Evolutionary conservation across 2,888 invertebrate genomes (phyloP), one percentile per base, ranked within the genome.

Genomic region (Amiota mariae): DNA sequence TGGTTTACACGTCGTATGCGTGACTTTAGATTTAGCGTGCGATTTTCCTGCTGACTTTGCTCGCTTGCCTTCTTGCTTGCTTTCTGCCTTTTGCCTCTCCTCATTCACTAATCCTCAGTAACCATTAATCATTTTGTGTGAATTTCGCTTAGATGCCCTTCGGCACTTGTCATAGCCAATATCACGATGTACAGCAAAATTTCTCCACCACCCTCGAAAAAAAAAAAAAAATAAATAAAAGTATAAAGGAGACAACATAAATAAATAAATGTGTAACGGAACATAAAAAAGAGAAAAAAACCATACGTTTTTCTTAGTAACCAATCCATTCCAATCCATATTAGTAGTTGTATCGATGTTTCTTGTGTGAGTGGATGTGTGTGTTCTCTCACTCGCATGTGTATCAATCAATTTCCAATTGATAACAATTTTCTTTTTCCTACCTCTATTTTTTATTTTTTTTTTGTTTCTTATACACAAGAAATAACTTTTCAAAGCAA

Each of bases 341-440:
- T 36, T 36, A 6, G 36, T 36, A 63, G 36, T 63, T 24, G 9
- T 13, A 24, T 13, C 6, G 12, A 12, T 24, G 61, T 63, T 11
- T 63, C 36, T 18, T 10, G 59, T 8, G 11, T 61, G 20, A 11
- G n/a, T 61, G 36, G 4, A 63, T 36, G 61, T 12, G 2, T 1
- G 2, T 2, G 61, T 11, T 36, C 12, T 8, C 13, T n/a, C 6
- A 13, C 18, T 8, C 36, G 61, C 20, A 36, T 75, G 78, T 81
- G 78, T 79, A 85, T 80, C 86, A 85, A 87, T 85, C 85, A 85
- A 84, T 85, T 84, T 82, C 76, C 81, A 85, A 85, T 84, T 87
- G 85, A 83, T 84, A 77, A 79, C 75, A 80, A 36, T 72, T 72
- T 63, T 46, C 46, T 63, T 12, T n/a, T n/a, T n/a, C n/a, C n/a